Evolutionary conservation across 2,797 vertebrate species (phyloP).

Genomic region (Taeniopygia guttata): DNA sequence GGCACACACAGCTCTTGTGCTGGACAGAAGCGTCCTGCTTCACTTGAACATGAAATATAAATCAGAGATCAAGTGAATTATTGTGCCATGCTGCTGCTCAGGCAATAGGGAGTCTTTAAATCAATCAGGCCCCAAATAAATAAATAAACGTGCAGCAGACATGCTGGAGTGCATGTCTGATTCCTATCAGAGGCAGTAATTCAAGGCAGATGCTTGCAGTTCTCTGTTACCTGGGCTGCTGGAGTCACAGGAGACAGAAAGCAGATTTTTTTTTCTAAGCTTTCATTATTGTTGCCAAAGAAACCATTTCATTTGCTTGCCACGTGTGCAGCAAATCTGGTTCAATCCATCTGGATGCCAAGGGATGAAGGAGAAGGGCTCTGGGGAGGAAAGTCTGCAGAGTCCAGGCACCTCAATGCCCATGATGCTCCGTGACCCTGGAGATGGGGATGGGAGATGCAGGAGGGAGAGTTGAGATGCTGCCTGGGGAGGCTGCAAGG

Average conservation of each 20-base stretch:
- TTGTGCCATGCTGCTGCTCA: slow-evolving; percentile 36
- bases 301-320: slow-evolving; percentile 53
- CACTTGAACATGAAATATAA: slow-evolving; percentile 39
- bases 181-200: slow-evolving; percentile 55
- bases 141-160: slow-evolving; percentile 55
- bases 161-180: slow-evolving; percentile 48
- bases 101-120: slow-evolving; percentile 61
- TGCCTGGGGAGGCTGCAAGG: not conserved
- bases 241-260: slow-evolving; percentile 2
- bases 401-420: rapidly evolving
- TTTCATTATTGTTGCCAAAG: slow-evolving; percentile 61
- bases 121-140: slow-evolving; percentile 63
- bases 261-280: not conserved
- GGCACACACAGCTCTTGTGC: not conserved
- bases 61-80: slow-evolving; percentile 63
- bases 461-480: not conserved
- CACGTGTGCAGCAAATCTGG: not conserved
- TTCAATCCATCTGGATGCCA: not conserved
- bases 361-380: not conserved
- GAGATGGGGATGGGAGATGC: not conserved
- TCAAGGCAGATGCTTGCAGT: slow-evolving; percentile 53
- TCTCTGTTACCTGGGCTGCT: slow-evolving; percentile 54
- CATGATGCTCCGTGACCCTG: rapidly evolving
- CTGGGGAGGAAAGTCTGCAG: not conserved
- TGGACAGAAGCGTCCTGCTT: slow-evolving; percentile 14